Evolutionary conservation across 2,797 vertebrate genomes (phyloP), one percentile per base, ranked within the genome.

Genomic region (Aselliscus stoliczkanus): DNA sequence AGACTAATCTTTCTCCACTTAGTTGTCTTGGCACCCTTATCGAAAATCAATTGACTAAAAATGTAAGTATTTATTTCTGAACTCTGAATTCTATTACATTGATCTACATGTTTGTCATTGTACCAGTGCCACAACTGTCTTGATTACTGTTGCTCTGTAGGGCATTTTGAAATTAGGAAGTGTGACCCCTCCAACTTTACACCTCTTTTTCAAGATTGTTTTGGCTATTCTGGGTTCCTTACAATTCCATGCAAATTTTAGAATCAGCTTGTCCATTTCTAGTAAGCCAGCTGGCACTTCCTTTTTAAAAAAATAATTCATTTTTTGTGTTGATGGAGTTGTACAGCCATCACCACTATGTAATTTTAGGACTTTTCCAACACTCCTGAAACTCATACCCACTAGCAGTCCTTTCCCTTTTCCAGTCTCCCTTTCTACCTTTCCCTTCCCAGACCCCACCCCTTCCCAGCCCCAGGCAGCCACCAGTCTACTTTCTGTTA

Each of bases 351-450:
- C 29, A 95, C 47, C 39, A 89, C 21, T 67, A 29, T 82, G 39
- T 81, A 92, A 67, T 64, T 92, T 82, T 89, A 85, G 21, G 75
- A 95, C 9, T 39, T 79, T 93, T 89, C 87, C 4, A 95, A 79
- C 12, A 47, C 1, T 11, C 4, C 29, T 31, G 42, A 86, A 64
- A 52, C 29, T 23, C 11, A 14, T 69, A 56, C 60, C n/a, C 39
- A 47, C 50, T 92, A 77, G 23, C 34, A 76, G 39, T 58, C 50
- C 60, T 17, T 92, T 86, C 52, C 52, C 52, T 79, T 94, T 85
- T 20, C 39, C 39, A 79, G 29, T 77, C 15, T 72, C 7, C 34
- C 47, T 83, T 58, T 50, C 12, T 67, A 7, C 1, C 27, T 15
- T 64, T 58, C 34, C 39, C 7, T 54, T 80, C 54, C 25, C 9